Percentiles rank a stretch among this genome's conserved stretches.
These are phyloP conservation scores for Stratiolaelaps scimitus DNA, from an alignment of 1,140 invertebrate species.

Conservation along the genomic window DNA sequence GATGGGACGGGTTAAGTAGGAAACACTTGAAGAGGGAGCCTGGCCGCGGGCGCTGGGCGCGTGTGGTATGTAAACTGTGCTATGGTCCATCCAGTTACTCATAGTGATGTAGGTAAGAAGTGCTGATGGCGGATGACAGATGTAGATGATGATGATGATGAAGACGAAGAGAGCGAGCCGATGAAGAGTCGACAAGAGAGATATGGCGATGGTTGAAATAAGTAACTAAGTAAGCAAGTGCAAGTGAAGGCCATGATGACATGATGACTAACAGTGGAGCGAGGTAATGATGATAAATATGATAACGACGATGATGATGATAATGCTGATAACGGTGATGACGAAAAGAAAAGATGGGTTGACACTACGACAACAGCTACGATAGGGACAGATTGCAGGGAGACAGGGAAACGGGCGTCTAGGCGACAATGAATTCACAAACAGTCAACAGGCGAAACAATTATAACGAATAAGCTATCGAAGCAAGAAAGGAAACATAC, in stretches of 20 bases:
- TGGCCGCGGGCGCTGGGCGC: not conserved
- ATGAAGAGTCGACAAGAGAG: not conserved
- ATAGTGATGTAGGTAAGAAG: conserved; percentile 25
- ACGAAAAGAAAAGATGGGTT: too few relatives aligned
- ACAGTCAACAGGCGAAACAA: too few relatives aligned
- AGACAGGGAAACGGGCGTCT: too few relatives aligned
- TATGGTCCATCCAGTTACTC: conserved; percentile 28
- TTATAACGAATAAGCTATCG: too few relatives aligned
- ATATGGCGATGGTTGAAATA: not conserved
- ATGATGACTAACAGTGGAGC: not conserved
- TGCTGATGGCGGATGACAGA: not conserved
- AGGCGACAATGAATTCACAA: too few relatives aligned
- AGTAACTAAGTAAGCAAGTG: not conserved
- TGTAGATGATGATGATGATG: not conserved
- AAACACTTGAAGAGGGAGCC: not conserved
- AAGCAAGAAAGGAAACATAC: too few relatives aligned
- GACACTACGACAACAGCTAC: too few relatives aligned
- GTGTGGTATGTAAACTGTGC: conserved; percentile 25
- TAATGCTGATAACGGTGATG: too few relatives aligned
- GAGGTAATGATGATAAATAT: too few relatives aligned
- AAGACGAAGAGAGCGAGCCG: not conserved
- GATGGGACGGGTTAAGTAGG: not conserved
- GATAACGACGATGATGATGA: too few relatives aligned
- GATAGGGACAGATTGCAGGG: too few relatives aligned
- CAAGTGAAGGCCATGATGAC: not conserved